These are phyloP conservation scores for Microlaimidae sp. DNA, from an alignment of 2,888 invertebrate genomes.

Conservation along the genomic window DNA sequence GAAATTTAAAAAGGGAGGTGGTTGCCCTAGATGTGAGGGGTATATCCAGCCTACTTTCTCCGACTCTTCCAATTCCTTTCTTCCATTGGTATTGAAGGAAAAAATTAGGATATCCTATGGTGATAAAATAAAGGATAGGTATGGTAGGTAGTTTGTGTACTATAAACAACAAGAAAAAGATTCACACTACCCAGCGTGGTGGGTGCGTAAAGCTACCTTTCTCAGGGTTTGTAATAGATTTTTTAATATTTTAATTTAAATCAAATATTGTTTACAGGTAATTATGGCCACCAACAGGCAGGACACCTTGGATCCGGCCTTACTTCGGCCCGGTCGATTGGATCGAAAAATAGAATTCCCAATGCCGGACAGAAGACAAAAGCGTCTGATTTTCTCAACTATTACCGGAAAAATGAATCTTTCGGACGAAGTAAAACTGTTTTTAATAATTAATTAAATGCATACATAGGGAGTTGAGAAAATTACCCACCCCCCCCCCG, in stretches of 20 bases:
- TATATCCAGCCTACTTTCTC: no score
- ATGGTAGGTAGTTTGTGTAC: no score
- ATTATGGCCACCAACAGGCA: conserved; percentile 94
- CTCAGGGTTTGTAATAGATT: conserved; percentile 11
- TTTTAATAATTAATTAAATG: no score
- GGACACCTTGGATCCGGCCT: conserved; percentile 93
- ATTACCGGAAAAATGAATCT: conserved; percentile 92
- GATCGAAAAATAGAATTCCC: conserved; percentile 99
- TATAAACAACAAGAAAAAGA: no score
- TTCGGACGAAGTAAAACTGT: conserved; percentile 83
- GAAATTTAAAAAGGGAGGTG: no score
- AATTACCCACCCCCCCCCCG: no score
- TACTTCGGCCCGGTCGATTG: conserved; percentile 78
- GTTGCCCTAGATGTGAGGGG: no score
- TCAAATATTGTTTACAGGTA: conserved; percentile 40
- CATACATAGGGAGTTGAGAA: no score
- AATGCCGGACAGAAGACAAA: conserved; percentile 68
- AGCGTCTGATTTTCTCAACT: conserved; percentile 90
- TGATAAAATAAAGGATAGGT: no score
- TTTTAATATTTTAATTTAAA: conserved; percentile 1
- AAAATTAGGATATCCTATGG: no score
- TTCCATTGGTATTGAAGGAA: no score
- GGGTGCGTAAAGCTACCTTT: not conserved
- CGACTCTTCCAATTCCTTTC: no score
- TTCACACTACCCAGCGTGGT: not conserved